Evolutionary conservation across 2,113 vertebrate genomes (phyloP).

Genomic region (Quiscalus mexicanus): DNA sequence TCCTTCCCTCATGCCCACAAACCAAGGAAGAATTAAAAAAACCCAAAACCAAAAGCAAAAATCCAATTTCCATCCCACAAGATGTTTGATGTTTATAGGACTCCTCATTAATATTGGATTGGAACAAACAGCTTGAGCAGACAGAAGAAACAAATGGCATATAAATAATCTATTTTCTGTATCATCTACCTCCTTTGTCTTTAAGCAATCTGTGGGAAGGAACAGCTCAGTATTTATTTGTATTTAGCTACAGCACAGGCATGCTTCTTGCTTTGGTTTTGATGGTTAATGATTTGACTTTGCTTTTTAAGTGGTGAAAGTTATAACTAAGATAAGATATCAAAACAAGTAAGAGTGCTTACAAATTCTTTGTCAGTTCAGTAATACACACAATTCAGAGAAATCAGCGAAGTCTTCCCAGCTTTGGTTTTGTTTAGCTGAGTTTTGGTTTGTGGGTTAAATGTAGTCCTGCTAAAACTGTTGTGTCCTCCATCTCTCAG

Average conservation of each 20-base stretch:
- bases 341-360: not conserved
- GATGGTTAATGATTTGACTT: not conserved
- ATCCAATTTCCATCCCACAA: not conserved
- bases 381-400: not conserved
- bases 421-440: not conserved
- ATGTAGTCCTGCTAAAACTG: not conserved
- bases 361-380: not conserved
- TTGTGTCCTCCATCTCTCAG: not conserved
- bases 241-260: not conserved
- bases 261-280: not conserved
- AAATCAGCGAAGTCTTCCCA: not conserved
- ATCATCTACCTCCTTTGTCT: not conserved
- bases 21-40: not conserved
- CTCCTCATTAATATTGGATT: not conserved
- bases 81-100: not conserved
- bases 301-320: not conserved
- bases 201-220: not conserved
- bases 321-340: not conserved
- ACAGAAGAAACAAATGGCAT: not conserved
- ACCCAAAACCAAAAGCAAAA: not conserved
- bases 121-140: not conserved
- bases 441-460: not conserved
- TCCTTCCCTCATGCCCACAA: not conserved
- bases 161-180: not conserved
- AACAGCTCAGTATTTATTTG: not conserved